Base-by-base conservation (phyloP, 2,797 vertebrate species). In the Syngnathus acus region DNA sequence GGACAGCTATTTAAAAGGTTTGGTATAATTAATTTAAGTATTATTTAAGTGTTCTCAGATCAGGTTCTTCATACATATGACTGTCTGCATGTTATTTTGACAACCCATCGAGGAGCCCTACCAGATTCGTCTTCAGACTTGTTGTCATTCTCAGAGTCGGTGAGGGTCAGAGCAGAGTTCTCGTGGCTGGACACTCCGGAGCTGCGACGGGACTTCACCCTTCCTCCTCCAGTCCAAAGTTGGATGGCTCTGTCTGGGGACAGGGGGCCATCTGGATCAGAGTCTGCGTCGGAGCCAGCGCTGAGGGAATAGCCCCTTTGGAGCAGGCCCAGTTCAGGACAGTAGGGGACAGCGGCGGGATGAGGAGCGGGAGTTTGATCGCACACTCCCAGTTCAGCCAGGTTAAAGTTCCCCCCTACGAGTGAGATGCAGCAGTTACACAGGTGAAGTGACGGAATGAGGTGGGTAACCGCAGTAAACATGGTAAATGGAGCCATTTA, bases 121-220 rank as follows among this genome's bases (percentile, higher is more conserved):
- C 95, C 95, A 65, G 94, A 94, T 73, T 98, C 95, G 14, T 97
- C 94, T 23, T 98, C 95, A 0, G 95, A 97, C 87, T 96, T 95
- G 76, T 95, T 94, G 45, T 97, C 95, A 58, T 97, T 96, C 76
- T 98, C 95, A 0, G 95, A 97, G 84, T 98, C 95, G 0, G 95
- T 98, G 74, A 98, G 91, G 0, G 95, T 98, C 68, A 98, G 94
- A 0, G 94, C 95, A 0, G 95, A 98, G 88, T 98, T 98, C 76
- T 96, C 95, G 0, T 92, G 93, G 76, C 95, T 98, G 70, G 95
- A 97, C 63, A 96, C 92, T 21, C 95, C 95, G 0, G 95, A 98
- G 76, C 95, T 96, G 65, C 94, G 89, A 51, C 93, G 89, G 81
- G 95, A 97, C 74, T 95, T 98, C 62, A 93, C 93, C 68, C 93